Percentiles rank a stretch among this genome's conserved stretches.
Conservation (phyloP, 2,113 vertebrate genomes). For the Periophthalmodon schlosseri region DNA sequence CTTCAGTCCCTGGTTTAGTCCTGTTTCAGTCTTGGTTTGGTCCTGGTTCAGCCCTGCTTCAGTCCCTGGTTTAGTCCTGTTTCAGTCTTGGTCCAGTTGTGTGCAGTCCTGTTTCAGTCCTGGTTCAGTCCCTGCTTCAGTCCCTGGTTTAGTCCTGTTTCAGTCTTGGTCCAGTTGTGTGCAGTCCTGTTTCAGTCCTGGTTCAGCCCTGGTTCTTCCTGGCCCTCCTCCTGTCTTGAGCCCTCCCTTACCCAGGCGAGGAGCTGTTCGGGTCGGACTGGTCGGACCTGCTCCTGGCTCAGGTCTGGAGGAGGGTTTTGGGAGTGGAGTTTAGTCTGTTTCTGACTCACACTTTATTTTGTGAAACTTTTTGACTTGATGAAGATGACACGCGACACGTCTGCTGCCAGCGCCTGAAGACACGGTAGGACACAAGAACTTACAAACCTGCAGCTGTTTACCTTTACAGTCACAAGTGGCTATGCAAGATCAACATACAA, state of each 20-base stretch:
- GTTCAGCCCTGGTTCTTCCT: neutral
- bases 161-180: neutral
- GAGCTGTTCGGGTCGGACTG: constrained; percentile 56
- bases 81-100: neutral
- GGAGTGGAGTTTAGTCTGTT: neutral
- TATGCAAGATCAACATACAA: too few relatives aligned
- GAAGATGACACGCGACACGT: neutral
- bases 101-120: neutral
- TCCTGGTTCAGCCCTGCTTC: neutral
- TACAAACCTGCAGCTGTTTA: neutral
- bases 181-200: neutral
- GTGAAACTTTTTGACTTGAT: neutral
- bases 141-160: neutral
- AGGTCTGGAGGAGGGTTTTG: neutral
- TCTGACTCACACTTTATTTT: neutral
- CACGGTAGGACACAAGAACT: neutral
- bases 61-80: neutral
- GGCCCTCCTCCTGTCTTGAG: neutral
- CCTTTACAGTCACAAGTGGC: neutral
- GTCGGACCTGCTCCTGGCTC: constrained; percentile 38
- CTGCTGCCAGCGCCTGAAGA: neutral
- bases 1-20: neutral
- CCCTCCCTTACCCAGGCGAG: neutral
- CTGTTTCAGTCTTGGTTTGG: neutral
- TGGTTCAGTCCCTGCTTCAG: neutral